A percentile compares a stretch with the other conserved stretches of the same genome.
phyloP scores from a whole-genome alignment of 2,888 invertebrate genomes.

The Diaprepes abbreviatus region DNA sequence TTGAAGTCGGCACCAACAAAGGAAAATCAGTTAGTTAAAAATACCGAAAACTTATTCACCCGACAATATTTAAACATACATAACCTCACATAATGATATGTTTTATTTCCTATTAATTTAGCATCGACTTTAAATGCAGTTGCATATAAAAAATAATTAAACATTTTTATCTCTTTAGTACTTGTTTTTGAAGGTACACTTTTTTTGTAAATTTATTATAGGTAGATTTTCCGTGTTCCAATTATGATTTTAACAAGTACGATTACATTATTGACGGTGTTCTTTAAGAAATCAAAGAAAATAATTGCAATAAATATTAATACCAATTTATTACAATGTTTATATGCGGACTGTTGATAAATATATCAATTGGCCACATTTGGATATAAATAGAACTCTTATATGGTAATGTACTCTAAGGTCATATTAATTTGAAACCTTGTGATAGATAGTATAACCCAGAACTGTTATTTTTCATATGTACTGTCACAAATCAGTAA shows the following conservation, averaged over 20 bases:
- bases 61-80: too few relatives aligned
- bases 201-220: too few relatives aligned
- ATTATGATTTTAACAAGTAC: neutral
- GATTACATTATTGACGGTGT: neutral
- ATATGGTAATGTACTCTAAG: slow-evolving; percentile 30
- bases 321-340: slow-evolving; percentile 23
- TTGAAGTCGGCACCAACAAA: too few relatives aligned
- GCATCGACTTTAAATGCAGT: too few relatives aligned
- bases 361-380: slow-evolving; percentile 26
- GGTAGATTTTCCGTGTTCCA: too few relatives aligned
- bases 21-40: too few relatives aligned
- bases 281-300: neutral
- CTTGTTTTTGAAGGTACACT: too few relatives aligned
- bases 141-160: too few relatives aligned
- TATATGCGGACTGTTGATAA: slow-evolving; percentile 26
- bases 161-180: too few relatives aligned
- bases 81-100: too few relatives aligned
- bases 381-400: slow-evolving; percentile 32
- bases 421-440: slow-evolving; percentile 28
- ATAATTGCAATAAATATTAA: slow-evolving; percentile 2
- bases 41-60: too few relatives aligned
- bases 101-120: too few relatives aligned
- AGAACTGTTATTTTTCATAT: slow-evolving; percentile 17
- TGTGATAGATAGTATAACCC: slow-evolving; percentile 4
- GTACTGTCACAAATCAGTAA: neutral